Conservation (phyloP, 2,113 vertebrate genomes). For the Callionymus lyra region DNA sequence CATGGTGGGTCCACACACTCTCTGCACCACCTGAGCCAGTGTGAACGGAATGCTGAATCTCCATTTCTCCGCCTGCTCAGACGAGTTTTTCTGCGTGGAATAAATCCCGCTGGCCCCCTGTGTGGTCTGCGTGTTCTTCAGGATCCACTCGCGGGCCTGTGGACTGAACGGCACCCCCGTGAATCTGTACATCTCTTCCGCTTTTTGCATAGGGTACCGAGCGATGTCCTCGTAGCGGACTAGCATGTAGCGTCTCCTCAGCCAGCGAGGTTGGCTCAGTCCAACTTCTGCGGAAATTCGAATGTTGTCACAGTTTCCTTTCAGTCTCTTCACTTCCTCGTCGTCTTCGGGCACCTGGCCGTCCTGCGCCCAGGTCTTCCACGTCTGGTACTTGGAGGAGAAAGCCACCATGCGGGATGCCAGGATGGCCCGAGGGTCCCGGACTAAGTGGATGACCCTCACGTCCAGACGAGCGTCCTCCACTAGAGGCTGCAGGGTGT, state of each 20-base stretch:
- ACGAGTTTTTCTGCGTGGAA: constrained; percentile 92
- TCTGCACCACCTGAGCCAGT: constrained; percentile 86
- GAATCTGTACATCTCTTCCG: constrained; percentile 86
- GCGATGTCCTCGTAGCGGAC: constrained; percentile 95
- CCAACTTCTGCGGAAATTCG: constrained; percentile 81
- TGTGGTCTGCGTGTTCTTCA: constrained; percentile 79
- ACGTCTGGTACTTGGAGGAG: constrained; percentile 79
- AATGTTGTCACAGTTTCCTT: constrained; percentile 85
- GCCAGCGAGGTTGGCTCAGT: constrained; percentile 77
- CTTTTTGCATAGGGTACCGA: constrained; percentile 79
- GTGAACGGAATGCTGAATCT: constrained; percentile 87
- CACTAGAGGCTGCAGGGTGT: constrained; percentile 77
- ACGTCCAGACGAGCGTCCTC: constrained; percentile 84
- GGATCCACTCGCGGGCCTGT: constrained; percentile 84
- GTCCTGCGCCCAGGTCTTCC: constrained; percentile 81
- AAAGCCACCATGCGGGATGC: constrained; percentile 94
- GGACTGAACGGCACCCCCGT: constrained; percentile 80
- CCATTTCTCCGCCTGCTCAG: constrained; percentile 93
- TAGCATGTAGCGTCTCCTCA: constrained; percentile 84
- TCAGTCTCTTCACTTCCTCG: constrained; percentile 80
- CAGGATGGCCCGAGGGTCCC: constrained; percentile 86
- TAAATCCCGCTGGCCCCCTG: constrained; percentile 71
- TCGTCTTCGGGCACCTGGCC: constrained; percentile 73
- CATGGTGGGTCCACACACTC: constrained; percentile 81
- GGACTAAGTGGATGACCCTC: constrained; percentile 86